Evolutionary conservation across 2,888 invertebrate genomes (phyloP).

Genomic region (Caenorhabditis panamensis): DNA sequence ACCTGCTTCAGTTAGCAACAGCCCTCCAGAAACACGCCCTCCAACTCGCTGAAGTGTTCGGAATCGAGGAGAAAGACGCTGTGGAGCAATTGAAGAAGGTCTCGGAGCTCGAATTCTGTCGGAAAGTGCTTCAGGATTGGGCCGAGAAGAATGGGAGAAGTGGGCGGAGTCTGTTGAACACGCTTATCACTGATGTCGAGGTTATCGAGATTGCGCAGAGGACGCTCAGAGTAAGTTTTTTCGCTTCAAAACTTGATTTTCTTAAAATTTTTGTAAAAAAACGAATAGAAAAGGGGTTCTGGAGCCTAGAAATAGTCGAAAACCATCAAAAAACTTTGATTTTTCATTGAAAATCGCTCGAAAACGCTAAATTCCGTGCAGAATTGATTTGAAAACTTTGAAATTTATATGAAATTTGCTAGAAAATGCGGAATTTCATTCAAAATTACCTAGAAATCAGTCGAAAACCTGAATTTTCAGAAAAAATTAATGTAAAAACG

Average conservation of each 20-base stretch:
- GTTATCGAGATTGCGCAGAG: constrained; percentile 42
- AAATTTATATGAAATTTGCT: too few species aligned
- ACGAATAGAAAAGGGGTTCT: too few species aligned
- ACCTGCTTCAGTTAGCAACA: constrained; percentile 47
- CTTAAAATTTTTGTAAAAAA: too few species aligned
- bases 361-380: too few species aligned
- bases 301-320: too few species aligned
- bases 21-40: constrained; percentile 27
- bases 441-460: too few species aligned
- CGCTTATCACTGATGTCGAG: constrained; percentile 53
- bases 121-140: constrained; percentile 57
- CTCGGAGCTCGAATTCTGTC: constrained; percentile 31
- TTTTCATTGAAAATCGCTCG: too few species aligned
- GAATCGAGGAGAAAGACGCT: background rate
- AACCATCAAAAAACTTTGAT: too few species aligned
- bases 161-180: constrained; percentile 49
- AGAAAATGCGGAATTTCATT: too few species aligned
- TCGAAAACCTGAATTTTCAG: too few species aligned
- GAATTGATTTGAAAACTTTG: too few species aligned
- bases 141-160: constrained; percentile 51
- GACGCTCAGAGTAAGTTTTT: constrained; percentile 17
- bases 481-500: too few species aligned
- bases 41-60: constrained; percentile 49
- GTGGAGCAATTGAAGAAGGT: constrained; percentile 3
- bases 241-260: background rate